phyloP scores from a whole-genome alignment of 2,888 invertebrate genomes.

The Perdita meconis region DNA sequence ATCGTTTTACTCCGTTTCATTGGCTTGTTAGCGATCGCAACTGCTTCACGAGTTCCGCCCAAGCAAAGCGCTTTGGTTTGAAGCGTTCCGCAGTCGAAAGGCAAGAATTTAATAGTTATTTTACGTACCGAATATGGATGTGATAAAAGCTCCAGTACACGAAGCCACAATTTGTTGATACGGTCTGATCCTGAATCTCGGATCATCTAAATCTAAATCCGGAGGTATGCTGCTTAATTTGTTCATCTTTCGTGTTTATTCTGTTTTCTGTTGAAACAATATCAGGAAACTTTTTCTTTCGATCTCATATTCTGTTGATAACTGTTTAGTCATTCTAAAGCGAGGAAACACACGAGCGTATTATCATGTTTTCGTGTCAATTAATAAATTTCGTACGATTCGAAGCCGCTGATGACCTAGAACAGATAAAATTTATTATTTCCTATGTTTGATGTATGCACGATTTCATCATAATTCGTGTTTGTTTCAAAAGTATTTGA shows the following conservation, averaged over 20 bases:
- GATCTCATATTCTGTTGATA: slow-evolving; percentile 14
- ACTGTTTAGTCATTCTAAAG: not conserved
- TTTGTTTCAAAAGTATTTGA: not conserved
- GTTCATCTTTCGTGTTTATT: slow-evolving; percentile 47
- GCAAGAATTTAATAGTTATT: too few species aligned
- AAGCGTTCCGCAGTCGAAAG: too few species aligned
- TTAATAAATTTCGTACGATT: not conserved
- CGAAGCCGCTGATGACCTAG: not conserved
- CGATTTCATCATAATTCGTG: not conserved
- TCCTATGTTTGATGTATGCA: not conserved
- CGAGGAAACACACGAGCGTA: slow-evolving; percentile 6
- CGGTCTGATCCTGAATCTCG: slow-evolving; percentile 90
- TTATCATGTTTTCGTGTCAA: not conserved
- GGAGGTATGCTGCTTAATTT: slow-evolving; percentile 43
- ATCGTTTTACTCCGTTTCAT: too few species aligned
- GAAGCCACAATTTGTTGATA: slow-evolving; percentile 94
- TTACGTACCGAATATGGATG: slow-evolving; percentile 92
- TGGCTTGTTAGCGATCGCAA: too few species aligned
- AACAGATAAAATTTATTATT: not conserved
- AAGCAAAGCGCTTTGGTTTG: too few species aligned
- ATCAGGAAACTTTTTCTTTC: slow-evolving; percentile 16
- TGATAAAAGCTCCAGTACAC: slow-evolving; percentile 94
- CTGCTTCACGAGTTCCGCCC: too few species aligned
- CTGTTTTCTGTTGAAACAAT: not conserved
- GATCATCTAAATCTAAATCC: slow-evolving; percentile 87